Conservation (phyloP, 2,797 vertebrate genomes). For the Tamandua tetradactyla region DNA sequence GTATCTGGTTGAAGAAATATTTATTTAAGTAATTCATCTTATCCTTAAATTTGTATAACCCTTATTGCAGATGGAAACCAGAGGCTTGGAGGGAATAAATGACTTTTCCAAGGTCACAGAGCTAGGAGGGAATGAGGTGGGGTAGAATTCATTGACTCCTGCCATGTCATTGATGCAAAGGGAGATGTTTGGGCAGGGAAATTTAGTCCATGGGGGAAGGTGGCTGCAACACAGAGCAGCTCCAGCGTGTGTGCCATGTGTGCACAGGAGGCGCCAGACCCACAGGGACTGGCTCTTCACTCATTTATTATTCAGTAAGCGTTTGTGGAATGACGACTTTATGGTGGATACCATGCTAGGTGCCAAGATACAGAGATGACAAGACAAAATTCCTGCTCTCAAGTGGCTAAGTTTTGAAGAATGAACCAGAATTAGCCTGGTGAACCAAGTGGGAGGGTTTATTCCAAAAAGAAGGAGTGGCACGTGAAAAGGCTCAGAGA, state of each 20-base stretch:
- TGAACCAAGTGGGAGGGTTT: not conserved
- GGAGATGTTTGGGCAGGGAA: not conserved
- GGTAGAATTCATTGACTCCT: not conserved
- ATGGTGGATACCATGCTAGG: not conserved
- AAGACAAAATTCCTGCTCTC: not conserved
- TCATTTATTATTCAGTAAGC: not conserved
- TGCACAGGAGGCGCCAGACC: not conserved
- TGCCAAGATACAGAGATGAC: not conserved
- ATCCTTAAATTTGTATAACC: conserved; percentile 44
- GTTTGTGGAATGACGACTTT: not conserved
- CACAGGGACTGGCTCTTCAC: not conserved
- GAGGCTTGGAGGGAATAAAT: not conserved
- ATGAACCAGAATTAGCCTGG: not conserved
- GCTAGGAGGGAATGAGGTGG: not conserved
- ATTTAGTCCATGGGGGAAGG: not conserved
- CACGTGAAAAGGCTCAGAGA: not conserved
- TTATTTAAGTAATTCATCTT: conserved; percentile 48
- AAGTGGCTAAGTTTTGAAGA: not conserved
- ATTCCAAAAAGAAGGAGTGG: not conserved
- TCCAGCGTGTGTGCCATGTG: not conserved
- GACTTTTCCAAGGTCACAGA: not conserved
- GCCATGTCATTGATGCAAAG: not conserved
- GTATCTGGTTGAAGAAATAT: conserved; percentile 51
- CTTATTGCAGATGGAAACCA: not conserved
- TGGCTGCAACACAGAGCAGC: not conserved